A percentile compares a stretch with the other conserved stretches of the same genome.
These are phyloP conservation scores for Nesoenas mayeri DNA, from an alignment of 2,113 vertebrate genomes.

Conservation along the genomic window DNA sequence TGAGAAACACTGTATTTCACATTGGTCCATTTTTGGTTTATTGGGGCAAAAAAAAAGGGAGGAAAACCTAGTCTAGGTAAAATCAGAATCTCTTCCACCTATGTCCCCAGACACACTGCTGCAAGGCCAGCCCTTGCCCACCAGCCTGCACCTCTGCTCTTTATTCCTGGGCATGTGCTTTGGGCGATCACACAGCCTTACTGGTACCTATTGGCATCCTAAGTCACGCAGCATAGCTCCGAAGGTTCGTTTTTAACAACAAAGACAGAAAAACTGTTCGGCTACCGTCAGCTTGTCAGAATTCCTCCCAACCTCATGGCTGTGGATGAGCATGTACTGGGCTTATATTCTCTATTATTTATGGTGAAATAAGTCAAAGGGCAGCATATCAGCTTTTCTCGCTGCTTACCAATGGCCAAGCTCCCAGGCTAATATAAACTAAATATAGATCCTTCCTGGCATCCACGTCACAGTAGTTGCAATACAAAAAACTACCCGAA, in stretches of 20 bases:
- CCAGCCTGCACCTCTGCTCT: neutral
- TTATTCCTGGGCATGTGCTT: neutral
- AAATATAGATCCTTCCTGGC: neutral
- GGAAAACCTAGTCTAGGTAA: neutral
- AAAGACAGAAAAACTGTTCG: neutral
- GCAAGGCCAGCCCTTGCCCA: neutral
- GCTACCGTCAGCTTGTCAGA: neutral
- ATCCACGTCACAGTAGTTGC: neutral
- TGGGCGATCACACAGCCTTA: fast-evolving
- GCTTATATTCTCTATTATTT: neutral
- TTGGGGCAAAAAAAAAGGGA: neutral
- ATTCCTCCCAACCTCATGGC: neutral
- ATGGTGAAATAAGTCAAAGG: neutral
- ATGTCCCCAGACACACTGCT: no score
- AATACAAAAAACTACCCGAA: neutral
- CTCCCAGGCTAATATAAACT: neutral
- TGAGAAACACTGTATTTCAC: neutral
- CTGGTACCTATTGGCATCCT: neutral
- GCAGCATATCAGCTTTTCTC: neutral
- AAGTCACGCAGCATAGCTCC: neutral
- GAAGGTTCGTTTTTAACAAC: neutral
- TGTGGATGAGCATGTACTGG: neutral
- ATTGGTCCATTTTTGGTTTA: neutral
- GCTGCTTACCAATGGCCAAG: neutral
- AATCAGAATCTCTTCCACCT: neutral